These are phyloP conservation scores for Acanthacorydalis orientalis DNA, from an alignment of 2,888 invertebrate species.

Conservation along the genomic window DNA sequence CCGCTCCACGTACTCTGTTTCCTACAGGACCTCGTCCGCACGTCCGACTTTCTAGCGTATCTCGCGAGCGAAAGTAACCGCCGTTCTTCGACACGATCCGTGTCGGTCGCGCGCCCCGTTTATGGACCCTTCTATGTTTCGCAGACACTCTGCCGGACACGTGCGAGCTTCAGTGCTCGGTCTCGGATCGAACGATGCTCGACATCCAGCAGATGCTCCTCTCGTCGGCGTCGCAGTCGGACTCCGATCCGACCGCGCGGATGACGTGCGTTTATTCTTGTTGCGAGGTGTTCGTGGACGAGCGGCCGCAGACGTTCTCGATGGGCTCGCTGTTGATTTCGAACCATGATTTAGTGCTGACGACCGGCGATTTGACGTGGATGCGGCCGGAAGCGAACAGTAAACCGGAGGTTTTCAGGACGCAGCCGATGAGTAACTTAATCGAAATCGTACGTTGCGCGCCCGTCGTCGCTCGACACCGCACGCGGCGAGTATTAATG, in stretches of 20 bases:
- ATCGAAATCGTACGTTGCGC: conserved; percentile 30
- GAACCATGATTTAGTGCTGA: conserved; percentile 27
- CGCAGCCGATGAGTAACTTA: conserved; percentile 34
- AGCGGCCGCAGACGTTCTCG: conserved; percentile 17
- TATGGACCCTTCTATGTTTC: conserved; percentile 11
- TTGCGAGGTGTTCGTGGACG: conserved; percentile 21
- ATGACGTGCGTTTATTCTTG: conserved; percentile 28
- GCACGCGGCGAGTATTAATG: too few relatives aligned
- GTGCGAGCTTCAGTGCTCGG: conserved; percentile 25
- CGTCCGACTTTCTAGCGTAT: conserved; percentile 31
- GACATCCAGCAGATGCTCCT: conserved; percentile 17
- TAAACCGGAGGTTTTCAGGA: conserved; percentile 19
- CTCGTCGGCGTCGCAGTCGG: conserved; percentile 19
- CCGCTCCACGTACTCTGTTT: conserved; percentile 21
- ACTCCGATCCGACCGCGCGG: conserved; percentile 17
- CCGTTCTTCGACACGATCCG: background rate
- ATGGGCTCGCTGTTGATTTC: conserved; percentile 21
- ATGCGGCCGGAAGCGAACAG: conserved; percentile 21
- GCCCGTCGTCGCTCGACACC: too few relatives aligned
- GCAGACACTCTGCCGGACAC: conserved; percentile 25
- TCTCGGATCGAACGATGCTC: conserved; percentile 19
- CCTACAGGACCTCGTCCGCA: conserved; percentile 33
- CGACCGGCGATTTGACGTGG: conserved; percentile 29
- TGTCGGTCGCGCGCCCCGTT: background rate
- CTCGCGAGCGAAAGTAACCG: conserved; percentile 24